Evolutionary conservation across 1,140 invertebrate species (phyloP).

Genomic region (Onthophagus taurus): DNA sequence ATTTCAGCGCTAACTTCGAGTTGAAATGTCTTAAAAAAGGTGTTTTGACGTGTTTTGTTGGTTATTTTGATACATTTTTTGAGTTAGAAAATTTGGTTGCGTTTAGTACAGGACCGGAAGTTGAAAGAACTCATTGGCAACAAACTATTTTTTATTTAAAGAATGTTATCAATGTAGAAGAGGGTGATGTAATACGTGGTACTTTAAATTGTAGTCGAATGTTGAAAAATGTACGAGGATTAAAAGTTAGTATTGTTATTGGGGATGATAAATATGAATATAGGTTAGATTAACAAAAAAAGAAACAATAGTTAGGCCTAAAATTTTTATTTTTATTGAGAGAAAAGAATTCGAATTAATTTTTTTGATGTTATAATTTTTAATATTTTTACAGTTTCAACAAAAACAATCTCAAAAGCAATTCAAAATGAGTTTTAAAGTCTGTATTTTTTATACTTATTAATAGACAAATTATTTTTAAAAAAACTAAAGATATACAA

Average conservation of each 20-base stretch:
- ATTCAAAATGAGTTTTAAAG: too few species aligned
- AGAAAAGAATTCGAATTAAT: too few species aligned
- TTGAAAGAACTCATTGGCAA: constrained; percentile 89
- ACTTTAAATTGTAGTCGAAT: constrained; percentile 27
- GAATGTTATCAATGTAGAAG: constrained; percentile 57
- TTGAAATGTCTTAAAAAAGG: constrained; percentile 62
- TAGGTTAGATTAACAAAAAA: constrained; percentile 27
- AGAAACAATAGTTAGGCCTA: too few species aligned
- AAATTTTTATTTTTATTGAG: too few species aligned
- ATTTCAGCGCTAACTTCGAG: constrained; percentile 70
- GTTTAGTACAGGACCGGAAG: constrained; percentile 66
- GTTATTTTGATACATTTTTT: constrained; percentile 89
- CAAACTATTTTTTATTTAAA: constrained; percentile 87
- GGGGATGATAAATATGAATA: constrained; percentile 31
- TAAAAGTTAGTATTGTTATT: constrained; percentile 29
- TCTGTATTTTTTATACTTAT: constrained; percentile 13
- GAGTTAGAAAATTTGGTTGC: constrained; percentile 56
- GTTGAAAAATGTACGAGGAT: constrained; percentile 32
- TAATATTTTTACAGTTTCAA: too few species aligned
- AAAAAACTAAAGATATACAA: too few species aligned
- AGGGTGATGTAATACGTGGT: constrained; percentile 46
- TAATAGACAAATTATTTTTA: constrained; percentile 3
- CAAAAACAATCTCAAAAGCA: too few species aligned
- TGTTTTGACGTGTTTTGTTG: constrained; percentile 76
- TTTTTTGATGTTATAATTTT: too few species aligned